Conservation (phyloP, 1,140 invertebrate species). For the Phymastichus coffea region DNA sequence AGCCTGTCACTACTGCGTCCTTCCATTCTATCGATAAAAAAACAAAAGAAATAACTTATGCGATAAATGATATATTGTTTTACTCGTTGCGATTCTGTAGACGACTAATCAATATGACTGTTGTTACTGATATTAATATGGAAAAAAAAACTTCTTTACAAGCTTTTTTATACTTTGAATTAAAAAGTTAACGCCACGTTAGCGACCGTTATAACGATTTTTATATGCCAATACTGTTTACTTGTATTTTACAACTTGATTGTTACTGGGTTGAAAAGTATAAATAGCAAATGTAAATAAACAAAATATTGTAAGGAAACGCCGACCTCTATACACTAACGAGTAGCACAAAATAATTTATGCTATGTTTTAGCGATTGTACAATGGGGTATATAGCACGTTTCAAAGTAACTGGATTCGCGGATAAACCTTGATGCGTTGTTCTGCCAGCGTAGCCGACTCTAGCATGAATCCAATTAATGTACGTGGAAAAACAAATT, state of each 20-base stretch:
- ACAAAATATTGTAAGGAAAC: background rate
- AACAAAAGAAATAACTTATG: conserved; percentile 4
- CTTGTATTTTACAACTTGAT: background rate
- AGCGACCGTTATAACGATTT: no score
- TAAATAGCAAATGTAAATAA: background rate
- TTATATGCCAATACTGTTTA: background rate
- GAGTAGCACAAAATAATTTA: conserved; percentile 8
- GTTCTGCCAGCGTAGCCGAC: no score
- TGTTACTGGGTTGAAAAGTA: background rate
- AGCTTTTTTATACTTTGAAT: background rate
- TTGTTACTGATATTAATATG: background rate
- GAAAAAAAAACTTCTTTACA: background rate
- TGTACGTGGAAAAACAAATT: conserved; percentile 34
- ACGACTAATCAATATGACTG: background rate
- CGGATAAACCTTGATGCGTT: background rate
- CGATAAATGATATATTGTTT: background rate
- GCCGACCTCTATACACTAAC: background rate
- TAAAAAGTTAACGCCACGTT: background rate
- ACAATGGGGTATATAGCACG: background rate
- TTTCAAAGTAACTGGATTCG: background rate
- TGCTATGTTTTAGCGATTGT: background rate
- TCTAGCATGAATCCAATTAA: background rate
- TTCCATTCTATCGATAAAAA: conserved; percentile 12
- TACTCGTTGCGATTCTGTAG: background rate
- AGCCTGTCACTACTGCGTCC: background rate